A percentile compares a stretch with the other conserved stretches of the same genome.
Conservation (phyloP, 2,797 vertebrate species). For the Netta rufina region DNA sequence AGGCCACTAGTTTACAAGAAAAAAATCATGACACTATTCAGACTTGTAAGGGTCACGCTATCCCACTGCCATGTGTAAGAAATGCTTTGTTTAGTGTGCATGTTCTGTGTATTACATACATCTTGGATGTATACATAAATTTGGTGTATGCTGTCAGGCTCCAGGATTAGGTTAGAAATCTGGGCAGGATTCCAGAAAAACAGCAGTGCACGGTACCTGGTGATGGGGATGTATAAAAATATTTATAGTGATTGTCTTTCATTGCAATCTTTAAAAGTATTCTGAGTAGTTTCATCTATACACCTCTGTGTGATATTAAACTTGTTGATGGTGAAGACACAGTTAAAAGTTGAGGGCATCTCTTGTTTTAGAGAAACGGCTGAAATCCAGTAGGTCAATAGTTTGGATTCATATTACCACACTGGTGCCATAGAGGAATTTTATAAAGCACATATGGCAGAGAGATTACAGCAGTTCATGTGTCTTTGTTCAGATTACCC, state of each 20-base stretch:
- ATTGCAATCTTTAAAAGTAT: not conserved
- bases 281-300: not conserved
- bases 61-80: not conserved
- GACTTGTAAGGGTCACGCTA: rapidly evolving
- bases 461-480: not conserved
- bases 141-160: rapidly evolving
- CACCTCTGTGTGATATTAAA: not conserved
- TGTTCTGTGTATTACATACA: not conserved
- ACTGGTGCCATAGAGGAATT: not conserved
- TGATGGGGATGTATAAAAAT: not conserved
- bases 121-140: not conserved
- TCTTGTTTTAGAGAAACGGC: not conserved
- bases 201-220: not conserved
- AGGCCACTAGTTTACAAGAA: not conserved
- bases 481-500: not conserved
- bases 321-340: not conserved
- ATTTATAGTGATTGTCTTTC: not conserved
- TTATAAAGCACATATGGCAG: not conserved
- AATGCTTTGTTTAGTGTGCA: rapidly evolving
- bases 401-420: not conserved
- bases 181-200: not conserved
- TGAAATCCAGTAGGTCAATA: not conserved
- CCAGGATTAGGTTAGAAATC: not conserved
- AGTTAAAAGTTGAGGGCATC: not conserved
- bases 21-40: not conserved